phyloP scores from a whole-genome alignment of 2,888 invertebrate genomes.

The Ceraclea dissimilis region DNA sequence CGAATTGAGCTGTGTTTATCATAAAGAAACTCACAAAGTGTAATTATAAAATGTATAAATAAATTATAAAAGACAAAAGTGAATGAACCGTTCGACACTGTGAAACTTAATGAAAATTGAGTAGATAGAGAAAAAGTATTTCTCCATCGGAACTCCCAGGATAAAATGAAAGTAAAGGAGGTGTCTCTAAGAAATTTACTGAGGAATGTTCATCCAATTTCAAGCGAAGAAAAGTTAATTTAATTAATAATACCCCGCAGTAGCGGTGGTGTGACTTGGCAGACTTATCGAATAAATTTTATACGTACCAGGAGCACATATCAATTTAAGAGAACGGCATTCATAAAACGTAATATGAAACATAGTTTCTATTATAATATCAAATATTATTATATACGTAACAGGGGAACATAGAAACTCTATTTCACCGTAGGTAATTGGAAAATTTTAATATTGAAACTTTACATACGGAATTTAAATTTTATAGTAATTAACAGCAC shows the following conservation, averaged over 20 bases:
- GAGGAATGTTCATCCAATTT: conserved; percentile 26
- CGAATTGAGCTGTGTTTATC: too few species aligned
- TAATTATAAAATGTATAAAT: too few species aligned
- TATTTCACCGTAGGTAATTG: conserved; percentile 10
- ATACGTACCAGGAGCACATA: conserved; percentile 19
- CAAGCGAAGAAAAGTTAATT: conserved; percentile 25
- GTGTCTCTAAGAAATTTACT: conserved; percentile 15
- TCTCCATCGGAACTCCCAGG: not conserved
- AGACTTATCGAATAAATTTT: conserved; percentile 21
- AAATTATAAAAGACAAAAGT: too few species aligned
- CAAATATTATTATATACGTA: too few species aligned
- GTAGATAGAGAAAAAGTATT: too few species aligned
- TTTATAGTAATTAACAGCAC: too few species aligned
- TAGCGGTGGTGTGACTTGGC: conserved; percentile 15
- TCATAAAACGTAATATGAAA: too few species aligned
- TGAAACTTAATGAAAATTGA: too few species aligned
- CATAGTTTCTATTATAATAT: too few species aligned
- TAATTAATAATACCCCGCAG: conserved; percentile 23
- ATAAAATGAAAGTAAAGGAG: conserved; percentile 8
- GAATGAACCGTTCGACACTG: too few species aligned
- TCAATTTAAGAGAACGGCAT: conserved; percentile 14
- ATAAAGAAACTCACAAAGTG: too few species aligned
- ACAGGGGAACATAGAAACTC: not conserved
- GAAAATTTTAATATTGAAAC: conserved; percentile 14
- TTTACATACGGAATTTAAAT: too few species aligned